Conservation (phyloP, 2,113 vertebrate genomes). For the Syngnathoides biaculeatus region DNA sequence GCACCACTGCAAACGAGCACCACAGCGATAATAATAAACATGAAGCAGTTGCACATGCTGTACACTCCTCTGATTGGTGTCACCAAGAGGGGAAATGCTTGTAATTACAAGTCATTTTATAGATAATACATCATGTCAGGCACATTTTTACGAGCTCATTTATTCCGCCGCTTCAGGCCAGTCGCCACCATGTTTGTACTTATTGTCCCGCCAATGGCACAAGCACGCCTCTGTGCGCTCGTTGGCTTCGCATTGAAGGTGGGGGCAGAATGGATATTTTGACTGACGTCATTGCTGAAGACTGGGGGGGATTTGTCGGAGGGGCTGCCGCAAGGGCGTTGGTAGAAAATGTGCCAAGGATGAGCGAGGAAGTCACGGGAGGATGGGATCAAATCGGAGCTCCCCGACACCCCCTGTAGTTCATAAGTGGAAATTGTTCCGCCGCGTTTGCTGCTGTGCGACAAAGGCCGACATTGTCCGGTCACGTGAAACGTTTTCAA, state of each 20-base stretch:
- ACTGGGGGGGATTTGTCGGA: background rate
- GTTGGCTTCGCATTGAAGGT: background rate
- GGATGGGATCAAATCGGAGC: background rate
- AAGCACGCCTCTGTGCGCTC: background rate
- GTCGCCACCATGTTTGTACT: background rate
- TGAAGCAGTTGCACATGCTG: background rate
- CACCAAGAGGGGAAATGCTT: background rate
- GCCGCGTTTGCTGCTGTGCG: conserved; percentile 20
- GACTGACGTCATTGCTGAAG: background rate
- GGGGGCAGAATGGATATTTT: background rate
- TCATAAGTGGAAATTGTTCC: background rate
- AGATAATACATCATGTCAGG: background rate
- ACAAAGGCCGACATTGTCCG: background rate
- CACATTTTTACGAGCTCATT: background rate
- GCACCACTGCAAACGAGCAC: no score
- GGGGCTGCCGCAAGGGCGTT: background rate
- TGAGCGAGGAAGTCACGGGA: background rate
- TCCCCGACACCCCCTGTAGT: conserved; percentile 11
- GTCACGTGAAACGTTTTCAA: background rate
- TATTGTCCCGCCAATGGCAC: conserved; percentile 7
- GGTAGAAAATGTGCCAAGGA: background rate
- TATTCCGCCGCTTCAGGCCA: background rate
- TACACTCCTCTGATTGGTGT: background rate
- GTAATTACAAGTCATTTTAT: conserved; percentile 1
- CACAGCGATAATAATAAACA: background rate